These are phyloP conservation scores for Cynopterus brachyotis DNA, from an alignment of 2,113 vertebrate genomes.

Conservation along the genomic window DNA sequence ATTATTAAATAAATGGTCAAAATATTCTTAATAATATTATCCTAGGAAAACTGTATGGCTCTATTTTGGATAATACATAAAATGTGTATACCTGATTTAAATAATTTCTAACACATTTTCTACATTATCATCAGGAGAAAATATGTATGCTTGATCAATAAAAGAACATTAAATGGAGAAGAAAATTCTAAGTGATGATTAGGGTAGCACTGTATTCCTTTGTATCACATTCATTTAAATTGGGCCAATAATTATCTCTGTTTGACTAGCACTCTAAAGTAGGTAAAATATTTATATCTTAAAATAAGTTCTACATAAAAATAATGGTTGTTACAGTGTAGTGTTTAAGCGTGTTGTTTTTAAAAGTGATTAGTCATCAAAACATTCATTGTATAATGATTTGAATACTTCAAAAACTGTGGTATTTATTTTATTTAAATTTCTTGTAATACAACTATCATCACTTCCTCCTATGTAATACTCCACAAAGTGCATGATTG, in stretches of 20 bases:
- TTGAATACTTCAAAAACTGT: not conserved
- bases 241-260: not conserved
- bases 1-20: not conserved
- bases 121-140: not conserved
- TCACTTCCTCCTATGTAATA: not conserved
- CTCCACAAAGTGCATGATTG: not conserved
- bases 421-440: not conserved
- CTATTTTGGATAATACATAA: not conserved
- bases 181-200: not conserved
- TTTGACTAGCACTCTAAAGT: not conserved
- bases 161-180: not conserved
- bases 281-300: not conserved
- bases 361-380: not conserved
- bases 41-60: not conserved
- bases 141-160: not conserved
- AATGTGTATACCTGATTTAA: not conserved
- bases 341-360: not conserved
- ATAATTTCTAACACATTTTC: not conserved
- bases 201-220: not conserved
- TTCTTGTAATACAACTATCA: not conserved
- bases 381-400: not conserved
- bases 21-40: not conserved
- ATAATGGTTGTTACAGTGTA: not conserved
- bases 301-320: not conserved
- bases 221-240: not conserved